Evolutionary conservation across 2,888 invertebrate species (phyloP).

Genomic region (Drosophila formosana): DNA sequence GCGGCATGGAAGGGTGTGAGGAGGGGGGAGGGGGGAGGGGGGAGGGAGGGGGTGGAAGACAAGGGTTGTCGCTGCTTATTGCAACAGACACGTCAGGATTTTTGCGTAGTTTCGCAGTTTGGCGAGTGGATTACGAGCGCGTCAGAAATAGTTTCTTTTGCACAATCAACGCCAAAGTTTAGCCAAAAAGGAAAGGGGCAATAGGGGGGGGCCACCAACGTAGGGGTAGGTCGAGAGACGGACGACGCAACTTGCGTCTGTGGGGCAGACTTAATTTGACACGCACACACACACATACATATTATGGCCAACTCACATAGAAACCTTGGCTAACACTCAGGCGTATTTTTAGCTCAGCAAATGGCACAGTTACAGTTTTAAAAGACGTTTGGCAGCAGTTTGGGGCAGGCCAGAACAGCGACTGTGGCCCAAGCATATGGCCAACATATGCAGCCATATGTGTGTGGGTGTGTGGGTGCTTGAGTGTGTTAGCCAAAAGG

Average conservation of each 20-base stretch:
- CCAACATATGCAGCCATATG: constrained; percentile 16
- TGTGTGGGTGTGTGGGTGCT: background rate
- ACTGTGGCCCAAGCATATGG: constrained; percentile 40
- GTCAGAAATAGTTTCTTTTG: constrained; percentile 77
- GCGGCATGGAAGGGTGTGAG: background rate
- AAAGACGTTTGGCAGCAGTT: constrained; percentile 22
- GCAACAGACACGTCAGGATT: constrained; percentile 78
- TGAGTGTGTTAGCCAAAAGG: constrained; percentile 22
- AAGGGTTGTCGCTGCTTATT: constrained; percentile 40
- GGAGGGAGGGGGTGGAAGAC: background rate
- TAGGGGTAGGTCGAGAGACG: constrained; percentile 33
- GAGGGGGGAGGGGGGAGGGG: no score
- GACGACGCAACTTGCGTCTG: constrained; percentile 49
- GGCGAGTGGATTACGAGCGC: constrained; percentile 64
- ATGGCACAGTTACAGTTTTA: constrained; percentile 68
- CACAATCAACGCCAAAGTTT: constrained; percentile 47
- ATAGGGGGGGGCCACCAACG: background rate
- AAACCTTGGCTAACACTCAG: constrained; percentile 2
- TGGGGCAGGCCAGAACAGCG: background rate
- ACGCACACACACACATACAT: background rate
- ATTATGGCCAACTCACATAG: constrained; percentile 8
- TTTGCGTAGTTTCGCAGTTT: constrained; percentile 63
- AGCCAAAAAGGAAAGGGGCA: background rate
- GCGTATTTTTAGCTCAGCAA: constrained; percentile 69
- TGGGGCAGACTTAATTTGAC: constrained; percentile 58